Evolutionary conservation across 1,140 invertebrate genomes (phyloP), one percentile per base, ranked within the genome.

Genomic region (Whitmania pigra): DNA sequence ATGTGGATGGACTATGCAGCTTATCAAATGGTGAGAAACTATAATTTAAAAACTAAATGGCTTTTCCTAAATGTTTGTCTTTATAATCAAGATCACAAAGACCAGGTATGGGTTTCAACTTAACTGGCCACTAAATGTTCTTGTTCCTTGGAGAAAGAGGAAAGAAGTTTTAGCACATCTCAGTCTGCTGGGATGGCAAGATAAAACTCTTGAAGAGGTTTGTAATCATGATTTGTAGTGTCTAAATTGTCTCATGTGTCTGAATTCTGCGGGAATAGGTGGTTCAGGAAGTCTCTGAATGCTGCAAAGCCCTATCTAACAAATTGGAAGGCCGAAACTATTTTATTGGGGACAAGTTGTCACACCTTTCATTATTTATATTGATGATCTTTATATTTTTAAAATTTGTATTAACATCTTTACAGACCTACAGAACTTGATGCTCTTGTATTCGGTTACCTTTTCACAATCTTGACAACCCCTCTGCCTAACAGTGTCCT

Each of bases 381-480:
- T 53, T 40, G 54, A 40, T 49, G 31, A 36, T 36, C 31, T 36
- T 36, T 36, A 6, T 36, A 36, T 20, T 4, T 25, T 49, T 70
- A n/a, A 40, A n/a, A 13, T 63, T 63, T 15, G 7, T 11, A 63
- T 18, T 57, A 57, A n/a, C 25, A n/a, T 63, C 9, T 63, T 63
- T 63, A 63, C 77, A 81, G 80, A 55, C 80, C 93, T 4, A 95
- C 92, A 27, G 92, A 97, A 81, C 80, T 97, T 76, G 94, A 99
- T 83, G 94, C 94, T 17, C 82, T 97, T n/a, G 88, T 95, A 0
- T 98, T 95, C 85, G 95, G 94, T 27, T 94, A 98, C 81, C 83
- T 97, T n/a, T 93, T 91, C 77, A 91, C 91, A 0, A 87, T 98
- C 72, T 82, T 97, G 20, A 94, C 93, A 13, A 94, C 90, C 20